Conservation (phyloP, 2,797 vertebrate species). For the Cottoperca gobio region DNA sequence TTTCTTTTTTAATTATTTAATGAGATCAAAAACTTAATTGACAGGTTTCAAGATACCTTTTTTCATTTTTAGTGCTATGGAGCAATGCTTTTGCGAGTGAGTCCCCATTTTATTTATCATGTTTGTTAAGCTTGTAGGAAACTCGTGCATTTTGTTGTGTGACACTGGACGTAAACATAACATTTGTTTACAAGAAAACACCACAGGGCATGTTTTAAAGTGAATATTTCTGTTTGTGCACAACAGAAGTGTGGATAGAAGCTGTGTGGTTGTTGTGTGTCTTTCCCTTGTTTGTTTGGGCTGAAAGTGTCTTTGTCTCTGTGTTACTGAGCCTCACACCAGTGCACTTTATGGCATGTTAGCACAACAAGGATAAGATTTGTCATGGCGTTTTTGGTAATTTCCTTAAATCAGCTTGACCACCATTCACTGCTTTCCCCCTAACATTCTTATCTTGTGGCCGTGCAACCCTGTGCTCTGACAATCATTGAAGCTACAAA, state of each 20-base stretch:
- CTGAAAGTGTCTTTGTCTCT: constrained; percentile 20
- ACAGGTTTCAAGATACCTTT: no score
- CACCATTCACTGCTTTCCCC: neutral
- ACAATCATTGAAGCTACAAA: constrained; percentile 36
- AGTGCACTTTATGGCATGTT: constrained; percentile 23
- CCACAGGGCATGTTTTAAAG: neutral
- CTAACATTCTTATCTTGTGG: neutral
- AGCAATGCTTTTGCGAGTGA: no score
- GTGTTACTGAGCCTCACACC: constrained; percentile 12
- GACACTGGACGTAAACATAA: constrained; percentile 1
- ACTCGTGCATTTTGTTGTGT: neutral
- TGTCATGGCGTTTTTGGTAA: neutral
- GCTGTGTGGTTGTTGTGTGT: constrained; percentile 19
- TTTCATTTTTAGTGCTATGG: no score
- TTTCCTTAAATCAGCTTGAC: constrained; percentile 30
- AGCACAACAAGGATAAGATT: neutral
- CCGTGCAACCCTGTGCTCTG: neutral
- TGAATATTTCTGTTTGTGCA: neutral
- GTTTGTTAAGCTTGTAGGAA: neutral
- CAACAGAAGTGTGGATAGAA: neutral
- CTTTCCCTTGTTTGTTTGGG: constrained; percentile 36
- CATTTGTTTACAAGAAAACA: constrained; percentile 6
- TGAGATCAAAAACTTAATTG: no score
- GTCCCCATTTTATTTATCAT: neutral
- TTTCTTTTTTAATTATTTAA: no score